Evolutionary conservation across 1,140 invertebrate genomes (phyloP), one percentile per base, ranked within the genome.

Genomic region (Battus philenor): DNA sequence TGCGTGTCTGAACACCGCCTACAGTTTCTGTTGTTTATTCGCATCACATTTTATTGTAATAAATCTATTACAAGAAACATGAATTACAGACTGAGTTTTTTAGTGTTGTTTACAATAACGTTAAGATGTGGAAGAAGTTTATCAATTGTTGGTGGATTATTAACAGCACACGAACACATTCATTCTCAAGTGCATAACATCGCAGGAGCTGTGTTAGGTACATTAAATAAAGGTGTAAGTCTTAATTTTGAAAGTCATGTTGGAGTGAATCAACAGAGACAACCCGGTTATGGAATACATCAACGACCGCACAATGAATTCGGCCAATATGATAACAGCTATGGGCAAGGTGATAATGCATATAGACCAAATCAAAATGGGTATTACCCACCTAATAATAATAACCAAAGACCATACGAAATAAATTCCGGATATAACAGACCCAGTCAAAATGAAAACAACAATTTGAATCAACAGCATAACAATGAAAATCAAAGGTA

Each of bases 111-210:
- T 32, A 30, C 45, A 11, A 39, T 38, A 11, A 34, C 52, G 8
- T 41, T 51, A 31, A 30, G 33, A 32, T 63, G 59, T 31, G 50
- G 59, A 11, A 54, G 50, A 13, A 49, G 53, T 30, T 30, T 61
- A 3, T 31, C 50, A 5, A 31, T 63, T 16, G 41, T 61, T 4
- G 52, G 54, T 53, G 47, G 48, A 18, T 12, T 67, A 15, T 49
- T 47, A 11, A 16, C 36, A 30, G 44, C 57, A 8, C 50, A 45
- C 4, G 41, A 53, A 8, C 18, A 36, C 27, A 44, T 56, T 34
- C 50, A 66, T 43, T 50, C 54, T 0, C 43, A 11, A 17, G 34
- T 50, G 9, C 43, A 59, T 12, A 29, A 43, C 12, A 31, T 58
- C 10, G 51, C 58, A 15, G 54, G 54, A 1, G 27, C 54, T 12